Conservation (phyloP, 1,140 invertebrate species). For the Drosophila persimilis region DNA sequence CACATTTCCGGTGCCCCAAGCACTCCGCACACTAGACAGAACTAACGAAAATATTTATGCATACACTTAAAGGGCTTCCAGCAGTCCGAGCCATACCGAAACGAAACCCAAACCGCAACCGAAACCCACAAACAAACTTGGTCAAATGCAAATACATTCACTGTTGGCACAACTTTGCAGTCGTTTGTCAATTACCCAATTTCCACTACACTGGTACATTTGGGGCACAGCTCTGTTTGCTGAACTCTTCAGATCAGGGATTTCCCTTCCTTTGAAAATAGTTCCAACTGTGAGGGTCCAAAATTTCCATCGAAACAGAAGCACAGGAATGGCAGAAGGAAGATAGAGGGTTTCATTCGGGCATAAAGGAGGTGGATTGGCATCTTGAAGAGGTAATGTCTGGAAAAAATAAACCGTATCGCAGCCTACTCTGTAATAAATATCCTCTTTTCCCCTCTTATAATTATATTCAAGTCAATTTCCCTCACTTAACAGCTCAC, state of each 20-base stretch:
- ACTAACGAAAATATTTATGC: slow-evolving; percentile 59
- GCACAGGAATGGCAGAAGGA: slow-evolving; percentile 8
- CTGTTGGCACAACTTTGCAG: slow-evolving; percentile 26
- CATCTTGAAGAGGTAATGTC: not conserved
- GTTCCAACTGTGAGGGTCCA: slow-evolving; percentile 6
- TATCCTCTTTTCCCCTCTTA: not conserved
- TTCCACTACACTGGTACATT: not conserved
- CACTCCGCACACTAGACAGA: slow-evolving; percentile 13
- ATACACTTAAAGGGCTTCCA: slow-evolving; percentile 41
- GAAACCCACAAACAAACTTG: slow-evolving; percentile 27
- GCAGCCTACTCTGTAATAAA: not conserved
- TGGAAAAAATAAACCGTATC: too few species aligned
- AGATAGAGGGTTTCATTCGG: slow-evolving; percentile 20
- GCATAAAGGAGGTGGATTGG: not conserved
- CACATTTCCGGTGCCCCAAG: slow-evolving; percentile 52
- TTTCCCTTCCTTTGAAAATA: not conserved
- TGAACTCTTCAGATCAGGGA: slow-evolving; percentile 10
- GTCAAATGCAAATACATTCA: slow-evolving; percentile 42
- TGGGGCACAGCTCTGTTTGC: not conserved
- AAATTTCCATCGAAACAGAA: not conserved
- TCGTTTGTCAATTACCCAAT: slow-evolving; percentile 14
- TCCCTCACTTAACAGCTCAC: not conserved
- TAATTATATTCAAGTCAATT: slow-evolving; percentile 31
- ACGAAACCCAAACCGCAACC: slow-evolving; percentile 22
- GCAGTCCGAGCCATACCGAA: slow-evolving; percentile 3